Evolutionary conservation across 2,888 invertebrate genomes (phyloP).

Genomic region (Heteromurus nitidus): DNA sequence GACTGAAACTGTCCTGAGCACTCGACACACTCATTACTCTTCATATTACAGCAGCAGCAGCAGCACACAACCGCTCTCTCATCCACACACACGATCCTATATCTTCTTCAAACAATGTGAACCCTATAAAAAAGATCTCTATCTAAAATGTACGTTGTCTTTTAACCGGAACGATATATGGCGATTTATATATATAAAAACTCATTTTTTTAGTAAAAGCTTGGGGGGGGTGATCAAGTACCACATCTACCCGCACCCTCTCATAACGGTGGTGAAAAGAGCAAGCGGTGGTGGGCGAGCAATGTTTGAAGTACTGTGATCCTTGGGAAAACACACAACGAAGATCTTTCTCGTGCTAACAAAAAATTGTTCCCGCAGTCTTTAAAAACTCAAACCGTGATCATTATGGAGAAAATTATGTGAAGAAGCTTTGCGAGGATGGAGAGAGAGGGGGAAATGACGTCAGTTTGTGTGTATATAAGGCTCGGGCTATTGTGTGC

Average conservation of each 20-base stretch:
- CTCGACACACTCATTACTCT: slow-evolving; percentile 69
- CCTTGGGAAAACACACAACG: slow-evolving; percentile 28
- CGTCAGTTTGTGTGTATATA: too few relatives aligned
- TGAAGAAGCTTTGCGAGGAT: background rate
- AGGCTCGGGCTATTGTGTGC: too few relatives aligned
- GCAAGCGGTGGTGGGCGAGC: background rate
- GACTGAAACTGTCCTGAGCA: slow-evolving; percentile 65
- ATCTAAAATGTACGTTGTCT: background rate
- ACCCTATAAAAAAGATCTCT: slow-evolving; percentile 3
- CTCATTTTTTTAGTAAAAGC: background rate
- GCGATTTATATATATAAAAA: background rate
- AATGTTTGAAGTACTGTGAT: background rate
- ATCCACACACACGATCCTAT: too few relatives aligned
- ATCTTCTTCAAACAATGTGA: slow-evolving; percentile 14
- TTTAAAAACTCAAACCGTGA: slow-evolving; percentile 14
- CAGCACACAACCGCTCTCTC: slow-evolving; percentile 12
- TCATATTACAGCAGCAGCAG: too few relatives aligned
- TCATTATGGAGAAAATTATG: slow-evolving; percentile 25
- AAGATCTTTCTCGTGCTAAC: too few relatives aligned
- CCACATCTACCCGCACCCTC: slow-evolving; percentile 28
- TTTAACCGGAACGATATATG: background rate
- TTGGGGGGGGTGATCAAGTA: slow-evolving; percentile 11
- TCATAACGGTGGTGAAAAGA: background rate
- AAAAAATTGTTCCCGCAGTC: slow-evolving; percentile 19
- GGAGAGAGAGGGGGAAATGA: too few relatives aligned